These are phyloP conservation scores for Thunnus maccoyii DNA, from an alignment of 2,113 vertebrate species.

Conservation along the genomic window DNA sequence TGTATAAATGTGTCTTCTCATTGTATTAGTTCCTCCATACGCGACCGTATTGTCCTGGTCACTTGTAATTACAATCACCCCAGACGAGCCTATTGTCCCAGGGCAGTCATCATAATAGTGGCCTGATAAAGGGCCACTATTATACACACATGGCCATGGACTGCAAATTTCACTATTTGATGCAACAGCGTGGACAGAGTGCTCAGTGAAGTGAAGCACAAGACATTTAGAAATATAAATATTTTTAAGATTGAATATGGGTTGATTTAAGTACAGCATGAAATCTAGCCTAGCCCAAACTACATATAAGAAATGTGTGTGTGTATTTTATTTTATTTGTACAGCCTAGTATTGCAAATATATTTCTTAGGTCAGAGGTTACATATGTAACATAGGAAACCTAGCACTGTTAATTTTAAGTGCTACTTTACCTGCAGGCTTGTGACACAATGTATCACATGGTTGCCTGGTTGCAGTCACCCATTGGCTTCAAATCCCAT, in stretches of 20 bases:
- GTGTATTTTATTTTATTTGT: not conserved
- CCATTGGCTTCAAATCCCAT: conserved; percentile 21
- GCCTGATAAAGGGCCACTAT: conserved; percentile 63
- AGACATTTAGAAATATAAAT: conserved; percentile 3
- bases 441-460: conserved; percentile 24
- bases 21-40: conserved; percentile 79
- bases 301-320: not conserved
- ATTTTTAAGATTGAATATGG: conserved; percentile 16
- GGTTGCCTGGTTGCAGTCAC: conserved; percentile 26
- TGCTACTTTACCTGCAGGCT: not conserved
- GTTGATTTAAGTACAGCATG: not conserved
- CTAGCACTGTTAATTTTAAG: not conserved
- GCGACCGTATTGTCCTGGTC: conserved; percentile 80
- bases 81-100: conserved; percentile 79
- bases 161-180: conserved; percentile 52
- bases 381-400: not conserved
- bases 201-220: conserved; percentile 39
- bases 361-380: not conserved
- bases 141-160: conserved; percentile 43
- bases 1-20: conserved; percentile 80
- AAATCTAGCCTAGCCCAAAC: not conserved
- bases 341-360: not conserved
- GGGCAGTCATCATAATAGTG: conserved; percentile 77
- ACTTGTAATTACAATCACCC: conserved; percentile 83
- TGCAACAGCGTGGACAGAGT: conserved; percentile 31